Base-by-base conservation (phyloP, 2,888 invertebrate genomes). In the Mamestra brassicae region DNA sequence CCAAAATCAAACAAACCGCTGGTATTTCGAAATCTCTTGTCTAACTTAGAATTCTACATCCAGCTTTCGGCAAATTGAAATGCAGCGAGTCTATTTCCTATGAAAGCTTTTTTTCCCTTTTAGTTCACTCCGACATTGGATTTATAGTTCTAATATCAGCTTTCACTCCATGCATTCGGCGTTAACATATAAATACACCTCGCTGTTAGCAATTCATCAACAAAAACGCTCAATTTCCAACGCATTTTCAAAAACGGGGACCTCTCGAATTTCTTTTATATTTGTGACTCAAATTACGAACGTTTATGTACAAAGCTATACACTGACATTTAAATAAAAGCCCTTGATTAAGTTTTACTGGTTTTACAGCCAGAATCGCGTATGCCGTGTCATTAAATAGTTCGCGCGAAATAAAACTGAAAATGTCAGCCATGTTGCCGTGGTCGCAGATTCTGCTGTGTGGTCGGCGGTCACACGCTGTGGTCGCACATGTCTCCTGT, bases 351-450 rank as follows among this genome's bases (percentile, higher is more conserved):
- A 55, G 17, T 63, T 80, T 57, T 34, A 52, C 55, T 45, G 54
- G 52, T 52, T 47, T 58, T 60, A 4, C 34, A n/a, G 26, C 50
- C 55, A 71, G 55, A 66, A 52, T 52, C 50, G 55, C 60, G 26
- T 63, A 66, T 52, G 1, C 4, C 34, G 5, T 52, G 50, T 50
- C 67, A 72, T 72, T 71, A 76, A 80, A 75, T 64, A 52, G 15
- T 77, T 67, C 58, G 52, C 55, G 63, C 4, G 61, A 64, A 71
- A 81, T 81, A 78, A 81, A 81, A 75, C 69, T 57, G 66, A 80
- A 76, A 76, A 78, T 69, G 55, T 38, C 66, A 50, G 47, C 57
- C 55, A 60, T 75, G 54, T 74, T 72, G 61, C 38, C 10, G 76
- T 62, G 81, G 83, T 81, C 52, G 52, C 60, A 26, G 69, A 61